Evolutionary conservation across 2,797 vertebrate species (phyloP), one percentile per base, ranked within the genome.

Genomic region (Nannoperca australis): DNA sequence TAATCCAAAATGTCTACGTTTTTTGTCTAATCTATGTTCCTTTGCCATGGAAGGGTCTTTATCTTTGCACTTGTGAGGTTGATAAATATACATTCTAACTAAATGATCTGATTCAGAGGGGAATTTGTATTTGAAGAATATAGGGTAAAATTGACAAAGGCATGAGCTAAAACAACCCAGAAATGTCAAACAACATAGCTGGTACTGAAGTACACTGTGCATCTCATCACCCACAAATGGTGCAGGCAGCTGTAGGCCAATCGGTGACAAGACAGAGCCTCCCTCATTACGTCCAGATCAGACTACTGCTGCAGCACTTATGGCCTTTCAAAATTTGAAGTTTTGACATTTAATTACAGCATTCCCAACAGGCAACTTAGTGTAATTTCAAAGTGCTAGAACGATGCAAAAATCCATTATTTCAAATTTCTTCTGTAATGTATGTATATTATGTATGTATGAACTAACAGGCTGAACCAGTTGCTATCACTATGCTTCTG

Each of bases 331-430:
- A 32, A 67, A 14, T 74, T 67, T 83, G 64, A 76, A 38, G 68
- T 73, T 71, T 72, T 84, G 82, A 84, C 84, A 85, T 85, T 86
- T 84, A 80, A 85, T 81, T 85, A 81, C 42, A 73, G 47, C 72
- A 75, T 76, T 68, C 76, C 76, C 78, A 56, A 53, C 38, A 78
- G 77, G 76, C 78, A 77, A 50, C 47, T 66, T 66, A 54, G 55
- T 56, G 56, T 68, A 58, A 75, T 72, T 76, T 79, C 20, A 82
- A 69, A 79, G 72, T 49, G 42, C 42, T 65, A 27, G 5, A 78
- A 63, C 44, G 22, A 45, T 40, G 65, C 22, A 27, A 53, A 44
- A 66, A 72, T 78, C 59, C 45, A 63, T 45, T 54, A 30, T 56
- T 72, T 36, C n/a, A 68, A 50, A 22, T 67, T 63, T 51, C 24